Percentiles rank a stretch among this genome's conserved stretches.
Conservation (phyloP, 2,113 vertebrate species). For the Grammomys dolichurus region DNA sequence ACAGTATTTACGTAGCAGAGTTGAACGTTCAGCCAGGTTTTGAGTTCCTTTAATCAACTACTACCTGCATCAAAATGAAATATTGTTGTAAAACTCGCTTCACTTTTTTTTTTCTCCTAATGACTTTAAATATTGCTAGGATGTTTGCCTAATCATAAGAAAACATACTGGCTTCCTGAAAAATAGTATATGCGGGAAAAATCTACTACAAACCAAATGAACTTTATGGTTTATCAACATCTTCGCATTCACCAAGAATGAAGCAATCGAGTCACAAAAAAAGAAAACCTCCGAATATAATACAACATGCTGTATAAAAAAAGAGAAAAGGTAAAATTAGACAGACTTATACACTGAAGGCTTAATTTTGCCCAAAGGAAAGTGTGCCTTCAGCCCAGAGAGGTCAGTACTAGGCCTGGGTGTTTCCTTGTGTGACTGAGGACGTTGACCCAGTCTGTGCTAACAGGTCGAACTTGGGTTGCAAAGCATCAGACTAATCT, state of each 20-base stretch:
- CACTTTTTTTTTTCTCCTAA: background rate
- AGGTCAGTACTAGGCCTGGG: background rate
- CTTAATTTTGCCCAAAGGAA: background rate
- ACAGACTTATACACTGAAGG: background rate
- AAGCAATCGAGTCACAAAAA: background rate
- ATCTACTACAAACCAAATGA: constrained; percentile 28
- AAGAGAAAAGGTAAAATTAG: background rate
- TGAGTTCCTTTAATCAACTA: background rate
- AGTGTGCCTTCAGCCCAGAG: background rate
- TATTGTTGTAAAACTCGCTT: background rate
- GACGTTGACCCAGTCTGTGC: background rate
- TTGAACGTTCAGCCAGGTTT: background rate
- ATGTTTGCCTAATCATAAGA: constrained; percentile 1
- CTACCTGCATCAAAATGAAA: background rate
- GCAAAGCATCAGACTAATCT: background rate
- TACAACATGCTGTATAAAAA: background rate
- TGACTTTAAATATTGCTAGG: background rate
- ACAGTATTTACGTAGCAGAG: background rate
- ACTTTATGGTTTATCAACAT: constrained; percentile 3
- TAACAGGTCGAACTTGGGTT: background rate
- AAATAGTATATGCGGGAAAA: background rate
- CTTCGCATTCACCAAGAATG: background rate
- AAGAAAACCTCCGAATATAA: background rate
- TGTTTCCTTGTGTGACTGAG: background rate
- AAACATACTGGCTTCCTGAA: background rate